Conservation (phyloP, 2,113 vertebrate genomes). For the Pterophyllum scalare region DNA sequence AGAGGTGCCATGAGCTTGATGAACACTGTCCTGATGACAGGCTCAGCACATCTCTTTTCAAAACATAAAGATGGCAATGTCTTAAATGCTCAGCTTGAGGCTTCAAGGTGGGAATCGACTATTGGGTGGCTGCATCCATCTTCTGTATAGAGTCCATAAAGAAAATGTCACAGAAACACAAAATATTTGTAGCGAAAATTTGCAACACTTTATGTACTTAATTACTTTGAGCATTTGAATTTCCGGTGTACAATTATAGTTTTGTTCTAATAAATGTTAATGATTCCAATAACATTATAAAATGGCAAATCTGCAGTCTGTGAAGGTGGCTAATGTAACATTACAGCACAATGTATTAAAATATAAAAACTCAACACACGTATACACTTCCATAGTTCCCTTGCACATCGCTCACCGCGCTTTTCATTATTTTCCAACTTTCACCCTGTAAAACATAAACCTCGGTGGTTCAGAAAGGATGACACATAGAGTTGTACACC, state of each 20-base stretch:
- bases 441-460: background rate
- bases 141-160: too few relatives aligned
- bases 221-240: background rate
- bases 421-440: slow-evolving; percentile 8
- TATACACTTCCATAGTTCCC: background rate
- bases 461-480: background rate
- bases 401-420: background rate
- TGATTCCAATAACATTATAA: background rate
- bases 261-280: background rate
- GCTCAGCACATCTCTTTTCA: background rate
- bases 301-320: background rate
- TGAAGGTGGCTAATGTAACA: background rate
- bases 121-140: too few relatives aligned
- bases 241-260: background rate
- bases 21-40: background rate
- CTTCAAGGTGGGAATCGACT: too few relatives aligned
- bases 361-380: background rate
- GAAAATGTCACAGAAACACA: too few relatives aligned
- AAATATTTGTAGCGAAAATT: background rate
- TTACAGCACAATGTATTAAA: background rate
- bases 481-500: background rate
- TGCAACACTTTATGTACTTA: background rate
- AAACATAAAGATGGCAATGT: background rate
- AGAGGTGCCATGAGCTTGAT: background rate
- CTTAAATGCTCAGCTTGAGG: too few relatives aligned